phyloP scores from a whole-genome alignment of 2,888 invertebrate species.

The Agrilus mali region DNA sequence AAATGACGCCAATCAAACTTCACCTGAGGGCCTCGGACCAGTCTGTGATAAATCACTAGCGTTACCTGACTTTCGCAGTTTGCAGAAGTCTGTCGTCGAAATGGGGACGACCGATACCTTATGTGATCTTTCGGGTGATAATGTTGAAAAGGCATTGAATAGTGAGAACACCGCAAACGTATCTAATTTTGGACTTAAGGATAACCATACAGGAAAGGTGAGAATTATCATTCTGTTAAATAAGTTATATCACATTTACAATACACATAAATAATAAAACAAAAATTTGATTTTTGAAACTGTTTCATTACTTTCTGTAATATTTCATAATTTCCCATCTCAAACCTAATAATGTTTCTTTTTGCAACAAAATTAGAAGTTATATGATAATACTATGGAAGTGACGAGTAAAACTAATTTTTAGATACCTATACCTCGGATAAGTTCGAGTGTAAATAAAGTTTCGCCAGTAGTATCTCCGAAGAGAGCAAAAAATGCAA shows the following conservation, averaged over 20 bases:
- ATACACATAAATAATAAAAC: too few relatives aligned
- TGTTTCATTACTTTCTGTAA: too few relatives aligned
- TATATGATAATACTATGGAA: too few relatives aligned
- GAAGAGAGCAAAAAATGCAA: constrained; percentile 22
- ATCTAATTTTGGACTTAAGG: constrained; percentile 5
- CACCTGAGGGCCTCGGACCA: constrained; percentile 28
- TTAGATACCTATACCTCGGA: constrained; percentile 28
- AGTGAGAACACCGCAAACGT: constrained; percentile 5
- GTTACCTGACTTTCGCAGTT: constrained; percentile 37
- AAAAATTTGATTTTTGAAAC: too few relatives aligned
- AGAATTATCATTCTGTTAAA: not conserved
- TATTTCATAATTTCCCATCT: too few relatives aligned
- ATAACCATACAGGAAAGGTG: constrained; percentile 3
- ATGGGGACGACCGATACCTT: constrained; percentile 6
- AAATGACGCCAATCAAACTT: constrained; percentile 24
- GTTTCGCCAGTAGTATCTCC: constrained; percentile 15
- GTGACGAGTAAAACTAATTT: constrained; percentile 5
- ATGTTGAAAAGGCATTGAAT: constrained; percentile 4
- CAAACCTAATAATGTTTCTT: too few relatives aligned
- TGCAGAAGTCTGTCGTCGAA: constrained; percentile 26
- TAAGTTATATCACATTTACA: too few relatives aligned
- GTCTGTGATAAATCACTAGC: constrained; percentile 34
- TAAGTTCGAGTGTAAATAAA: constrained; percentile 17
- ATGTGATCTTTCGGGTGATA: constrained; percentile 9
- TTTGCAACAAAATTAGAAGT: too few relatives aligned